Base-by-base conservation (phyloP, 2,113 vertebrate species). In the Geococcyx californianus region DNA sequence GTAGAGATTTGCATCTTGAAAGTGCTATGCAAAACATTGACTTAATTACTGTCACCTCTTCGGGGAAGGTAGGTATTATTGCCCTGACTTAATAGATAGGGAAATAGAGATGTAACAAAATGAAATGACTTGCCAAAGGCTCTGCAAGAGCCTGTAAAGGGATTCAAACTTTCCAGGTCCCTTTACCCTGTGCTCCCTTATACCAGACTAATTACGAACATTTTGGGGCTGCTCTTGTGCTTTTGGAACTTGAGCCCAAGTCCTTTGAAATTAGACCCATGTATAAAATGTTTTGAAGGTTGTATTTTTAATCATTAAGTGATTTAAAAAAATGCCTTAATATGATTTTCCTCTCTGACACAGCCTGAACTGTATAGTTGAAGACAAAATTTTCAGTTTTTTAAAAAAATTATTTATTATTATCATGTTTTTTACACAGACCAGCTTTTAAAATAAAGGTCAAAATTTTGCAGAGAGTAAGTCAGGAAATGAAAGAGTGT, bases 1-100 rank as follows among this genome's bases (percentile, higher is more conserved):
- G 92, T 72, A 95, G 94, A 90, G 82, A 96, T 96, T 96, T 96
- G 92, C 95, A 96, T 96, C 95, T 95, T 93, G 83, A 93, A 95
- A 96, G 79, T 93, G 85, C 83, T 95, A 96, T 94, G 95, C 95
- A 96, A 97, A 96, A 96, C 96, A 96, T 87, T 96, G 95, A 96
- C 95, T 97, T 97, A 96, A 97, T 96, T 97, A 96, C 93, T 96
- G 93, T 96, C 93, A 96, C 95, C 79, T 96, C 96, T 97, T 90
- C 44, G 10, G 94, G 94, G 95, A 96, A 95, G 56, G 87, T 92
- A 95, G 83, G 79, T 95, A 84, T 90, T 96, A 94, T 93, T 93
- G 86, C 88, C 80, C 45, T 86, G 58, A 68, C 95, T 96, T 92
- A 96, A 93, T 93, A 93, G 88, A 68, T 31, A 81, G 85, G 80